Conservation (phyloP, 2,113 vertebrate genomes). For the Apodemus sylvaticus region DNA sequence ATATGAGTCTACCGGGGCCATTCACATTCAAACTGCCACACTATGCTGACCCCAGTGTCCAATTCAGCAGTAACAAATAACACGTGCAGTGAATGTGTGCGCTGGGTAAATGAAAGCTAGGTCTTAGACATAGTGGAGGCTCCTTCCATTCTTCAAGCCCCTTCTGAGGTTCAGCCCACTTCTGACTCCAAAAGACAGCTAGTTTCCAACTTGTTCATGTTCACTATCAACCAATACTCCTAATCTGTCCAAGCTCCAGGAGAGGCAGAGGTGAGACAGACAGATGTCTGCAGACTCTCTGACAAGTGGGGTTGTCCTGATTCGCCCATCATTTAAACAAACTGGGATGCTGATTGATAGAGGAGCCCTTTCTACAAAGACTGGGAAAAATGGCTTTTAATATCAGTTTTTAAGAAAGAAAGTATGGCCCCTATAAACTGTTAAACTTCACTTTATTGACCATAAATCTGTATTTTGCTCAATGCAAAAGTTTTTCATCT, state of each 20-base stretch:
- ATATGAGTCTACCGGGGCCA: not conserved
- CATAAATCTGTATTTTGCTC: constrained; percentile 92
- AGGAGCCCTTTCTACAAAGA: constrained; percentile 69
- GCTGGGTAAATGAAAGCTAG: not conserved
- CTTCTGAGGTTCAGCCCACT: not conserved
- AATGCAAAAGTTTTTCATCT: constrained; percentile 91
- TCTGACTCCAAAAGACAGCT: not conserved
- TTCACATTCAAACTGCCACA: not conserved
- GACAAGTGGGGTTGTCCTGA: constrained; percentile 41
- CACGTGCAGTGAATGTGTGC: not conserved
- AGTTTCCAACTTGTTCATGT: not conserved
- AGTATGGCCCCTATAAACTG: constrained; percentile 85
- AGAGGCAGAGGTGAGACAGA: not conserved
- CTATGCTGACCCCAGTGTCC: not conserved
- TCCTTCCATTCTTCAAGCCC: not conserved
- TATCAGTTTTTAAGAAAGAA: constrained; percentile 85
- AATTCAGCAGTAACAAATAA: not conserved
- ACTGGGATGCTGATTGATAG: constrained; percentile 75
- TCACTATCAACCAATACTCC: not conserved
- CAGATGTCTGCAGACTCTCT: not conserved
- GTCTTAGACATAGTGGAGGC: not conserved
- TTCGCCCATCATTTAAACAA: constrained; percentile 72
- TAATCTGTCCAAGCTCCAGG: not conserved
- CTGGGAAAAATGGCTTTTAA: constrained; percentile 87
- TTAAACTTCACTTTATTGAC: constrained; percentile 90